These are phyloP conservation scores for Zaprionus ghesquierei DNA, from an alignment of 1,140 invertebrate species.

Conservation along the genomic window DNA sequence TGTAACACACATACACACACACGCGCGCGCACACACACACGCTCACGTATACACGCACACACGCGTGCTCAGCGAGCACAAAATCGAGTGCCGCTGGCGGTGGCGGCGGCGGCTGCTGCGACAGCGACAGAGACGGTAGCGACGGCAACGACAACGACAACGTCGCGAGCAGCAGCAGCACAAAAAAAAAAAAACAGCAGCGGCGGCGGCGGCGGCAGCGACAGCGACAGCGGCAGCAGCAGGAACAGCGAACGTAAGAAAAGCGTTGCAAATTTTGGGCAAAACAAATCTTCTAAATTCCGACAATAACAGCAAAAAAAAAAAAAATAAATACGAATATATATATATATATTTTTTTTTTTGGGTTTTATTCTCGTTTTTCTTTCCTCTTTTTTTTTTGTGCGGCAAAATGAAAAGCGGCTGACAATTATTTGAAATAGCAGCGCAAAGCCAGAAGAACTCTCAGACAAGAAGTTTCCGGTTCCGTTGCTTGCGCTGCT, in stretches of 20 bases:
- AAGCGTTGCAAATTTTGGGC: slow-evolving; percentile 20
- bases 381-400: neutral
- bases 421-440: slow-evolving; percentile 30
- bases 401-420: slow-evolving; percentile 1
- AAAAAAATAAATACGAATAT: neutral
- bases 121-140: slow-evolving; percentile 14
- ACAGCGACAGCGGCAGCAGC: neutral
- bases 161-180: slow-evolving; percentile 28
- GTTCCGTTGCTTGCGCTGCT: slow-evolving; percentile 23
- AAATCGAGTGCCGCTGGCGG: slow-evolving; percentile 37
- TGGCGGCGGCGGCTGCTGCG: slow-evolving; percentile 19
- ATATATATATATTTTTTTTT: neutral
- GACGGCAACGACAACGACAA: slow-evolving; percentile 8
- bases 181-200: slow-evolving; percentile 4
- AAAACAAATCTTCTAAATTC: neutral
- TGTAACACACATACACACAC: slow-evolving; percentile 42
- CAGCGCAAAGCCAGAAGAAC: slow-evolving; percentile 7
- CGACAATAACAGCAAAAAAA: neutral
- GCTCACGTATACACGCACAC: slow-evolving; percentile 25
- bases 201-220: neutral
- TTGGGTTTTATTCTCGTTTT: neutral
- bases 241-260: neutral
- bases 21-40: slow-evolving; percentile 16
- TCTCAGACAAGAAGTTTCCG: slow-evolving; percentile 33
- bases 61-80: slow-evolving; percentile 39